phyloP scores from a whole-genome alignment of 2,113 vertebrate genomes.

The Axis porcinus region DNA sequence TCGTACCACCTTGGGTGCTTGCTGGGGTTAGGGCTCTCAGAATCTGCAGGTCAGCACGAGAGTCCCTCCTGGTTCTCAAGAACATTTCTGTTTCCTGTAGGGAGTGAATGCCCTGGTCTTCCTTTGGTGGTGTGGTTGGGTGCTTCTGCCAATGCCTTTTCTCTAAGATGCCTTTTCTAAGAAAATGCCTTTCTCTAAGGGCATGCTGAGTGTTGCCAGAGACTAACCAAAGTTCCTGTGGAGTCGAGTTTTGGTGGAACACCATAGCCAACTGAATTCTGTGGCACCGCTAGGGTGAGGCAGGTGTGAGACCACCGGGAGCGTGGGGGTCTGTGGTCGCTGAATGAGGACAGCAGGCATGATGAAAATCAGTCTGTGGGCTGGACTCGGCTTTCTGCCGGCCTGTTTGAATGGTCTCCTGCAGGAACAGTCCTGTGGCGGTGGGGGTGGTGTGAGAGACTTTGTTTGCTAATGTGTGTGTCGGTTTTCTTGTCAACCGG shows the following conservation, averaged over 20 bases:
- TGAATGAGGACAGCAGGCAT: background rate
- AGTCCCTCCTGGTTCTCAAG: background rate
- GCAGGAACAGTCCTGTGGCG: background rate
- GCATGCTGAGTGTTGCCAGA: background rate
- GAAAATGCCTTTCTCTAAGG: background rate
- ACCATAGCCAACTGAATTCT: background rate
- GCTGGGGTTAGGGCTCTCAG: background rate
- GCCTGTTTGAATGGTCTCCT: background rate
- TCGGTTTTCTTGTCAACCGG: background rate
- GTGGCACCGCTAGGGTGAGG: background rate
- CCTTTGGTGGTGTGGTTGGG: background rate
- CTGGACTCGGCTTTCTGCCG: background rate
- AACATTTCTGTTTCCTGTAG: background rate
- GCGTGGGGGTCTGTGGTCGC: background rate
- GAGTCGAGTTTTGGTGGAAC: background rate
- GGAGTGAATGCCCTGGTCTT: background rate
- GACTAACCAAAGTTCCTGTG: background rate
- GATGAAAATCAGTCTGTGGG: background rate
- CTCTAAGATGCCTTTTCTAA: background rate
- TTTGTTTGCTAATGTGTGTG: background rate
- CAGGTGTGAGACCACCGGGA: background rate
- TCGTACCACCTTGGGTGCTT: background rate
- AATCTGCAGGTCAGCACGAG: background rate
- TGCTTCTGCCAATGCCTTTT: background rate
- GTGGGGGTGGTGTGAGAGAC: background rate